Percentiles rank a stretch among this genome's conserved stretches.
phyloP scores from a whole-genome alignment of 2,888 invertebrate genomes.

The Tethea ocularis region DNA sequence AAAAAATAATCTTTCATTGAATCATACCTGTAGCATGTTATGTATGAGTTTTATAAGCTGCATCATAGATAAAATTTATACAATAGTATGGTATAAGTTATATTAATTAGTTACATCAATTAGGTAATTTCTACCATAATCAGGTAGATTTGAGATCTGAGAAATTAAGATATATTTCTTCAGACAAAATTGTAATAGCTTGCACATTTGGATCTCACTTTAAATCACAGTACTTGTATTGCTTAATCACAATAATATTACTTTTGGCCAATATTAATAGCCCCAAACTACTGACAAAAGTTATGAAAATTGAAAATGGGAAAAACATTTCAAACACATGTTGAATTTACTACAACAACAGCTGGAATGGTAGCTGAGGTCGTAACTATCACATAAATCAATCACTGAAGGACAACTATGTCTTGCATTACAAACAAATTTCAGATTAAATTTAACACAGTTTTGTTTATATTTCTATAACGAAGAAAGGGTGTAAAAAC shows the following conservation, averaged over 20 bases:
- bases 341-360: neutral
- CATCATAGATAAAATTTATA: slow-evolving; percentile 5
- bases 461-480: neutral
- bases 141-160: no score
- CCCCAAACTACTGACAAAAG: no score
- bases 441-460: neutral
- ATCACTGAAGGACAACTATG: slow-evolving; percentile 1
- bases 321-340: neutral
- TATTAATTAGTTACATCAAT: no score
- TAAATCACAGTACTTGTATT: neutral
- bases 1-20: no score
- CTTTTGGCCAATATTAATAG: no score
- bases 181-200: neutral
- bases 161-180: neutral
- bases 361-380: neutral
- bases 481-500: neutral
- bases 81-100: no score
- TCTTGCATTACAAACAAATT: neutral
- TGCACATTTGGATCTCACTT: neutral
- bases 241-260: neutral
- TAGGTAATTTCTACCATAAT: no score
- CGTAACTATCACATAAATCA: neutral
- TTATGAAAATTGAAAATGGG: neutral
- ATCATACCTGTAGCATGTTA: slow-evolving; percentile 13
- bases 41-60: slow-evolving; percentile 10